Conservation (phyloP, 2,888 invertebrate species). For the Eulithis testata region DNA sequence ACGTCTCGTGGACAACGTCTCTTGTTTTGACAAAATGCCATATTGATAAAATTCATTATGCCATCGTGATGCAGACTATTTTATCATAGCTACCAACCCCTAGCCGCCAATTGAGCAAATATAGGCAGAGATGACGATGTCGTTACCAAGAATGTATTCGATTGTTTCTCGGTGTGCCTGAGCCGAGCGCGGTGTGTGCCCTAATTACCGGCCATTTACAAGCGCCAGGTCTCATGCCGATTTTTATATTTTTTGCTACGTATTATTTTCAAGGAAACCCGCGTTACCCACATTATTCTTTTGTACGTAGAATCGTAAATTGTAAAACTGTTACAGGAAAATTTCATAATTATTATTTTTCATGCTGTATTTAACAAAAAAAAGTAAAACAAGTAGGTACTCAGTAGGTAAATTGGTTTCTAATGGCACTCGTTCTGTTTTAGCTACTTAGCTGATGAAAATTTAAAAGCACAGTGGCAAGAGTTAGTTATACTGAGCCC, state of each 20-base stretch:
- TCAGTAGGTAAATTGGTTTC: not conserved
- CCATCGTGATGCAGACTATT: too few relatives aligned
- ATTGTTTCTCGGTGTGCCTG: conserved; percentile 46
- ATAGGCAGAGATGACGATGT: too few relatives aligned
- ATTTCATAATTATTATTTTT: conserved; percentile 13
- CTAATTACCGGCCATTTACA: conserved; percentile 81
- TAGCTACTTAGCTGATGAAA: not conserved
- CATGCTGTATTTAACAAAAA: not conserved
- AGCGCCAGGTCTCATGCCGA: conserved; percentile 69
- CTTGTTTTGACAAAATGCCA: too few relatives aligned
- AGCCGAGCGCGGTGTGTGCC: conserved; percentile 55
- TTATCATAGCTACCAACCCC: too few relatives aligned
- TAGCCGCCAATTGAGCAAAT: too few relatives aligned
- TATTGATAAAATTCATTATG: too few relatives aligned
- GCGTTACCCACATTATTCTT: conserved; percentile 35
- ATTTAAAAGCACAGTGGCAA: too few relatives aligned
- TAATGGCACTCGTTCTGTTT: not conserved
- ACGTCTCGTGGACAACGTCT: too few relatives aligned
- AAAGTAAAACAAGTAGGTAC: not conserved
- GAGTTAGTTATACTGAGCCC: too few relatives aligned
- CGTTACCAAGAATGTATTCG: not conserved
- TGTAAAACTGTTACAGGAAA: conserved; percentile 14
- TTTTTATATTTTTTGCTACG: conserved; percentile 72
- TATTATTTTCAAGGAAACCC: conserved; percentile 66
- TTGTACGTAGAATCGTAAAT: conserved; percentile 12